phyloP scores from a whole-genome alignment of 30 jellyfish, hydroid and myxozoan genomes.

The Hydra vulgaris region DNA sequence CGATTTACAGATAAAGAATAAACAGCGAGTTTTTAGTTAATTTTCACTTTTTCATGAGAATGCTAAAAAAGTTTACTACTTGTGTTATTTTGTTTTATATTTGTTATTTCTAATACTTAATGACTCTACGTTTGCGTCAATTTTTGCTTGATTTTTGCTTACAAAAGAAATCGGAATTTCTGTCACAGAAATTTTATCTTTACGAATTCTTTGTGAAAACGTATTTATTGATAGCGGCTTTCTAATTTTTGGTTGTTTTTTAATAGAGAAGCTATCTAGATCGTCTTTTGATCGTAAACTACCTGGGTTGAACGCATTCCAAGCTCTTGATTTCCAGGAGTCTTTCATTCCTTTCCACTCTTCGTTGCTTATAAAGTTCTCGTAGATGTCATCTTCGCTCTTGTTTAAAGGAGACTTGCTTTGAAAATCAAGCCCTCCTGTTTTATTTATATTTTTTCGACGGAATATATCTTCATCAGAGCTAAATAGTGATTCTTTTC shows the following conservation, averaged over 20 bases:
- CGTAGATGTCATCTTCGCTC: slow-evolving; percentile 1
- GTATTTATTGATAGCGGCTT: neutral
- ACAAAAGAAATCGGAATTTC: neutral
- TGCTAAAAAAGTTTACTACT: no score
- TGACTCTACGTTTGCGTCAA: neutral
- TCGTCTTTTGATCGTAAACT: neutral
- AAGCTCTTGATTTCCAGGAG: neutral
- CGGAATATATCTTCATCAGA: neutral
- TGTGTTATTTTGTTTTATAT: no score
- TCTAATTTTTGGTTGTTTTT: slow-evolving; percentile 2
- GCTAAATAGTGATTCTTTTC: neutral
- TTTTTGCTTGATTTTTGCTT: no score
- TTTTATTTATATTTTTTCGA: neutral
- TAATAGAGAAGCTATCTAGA: neutral
- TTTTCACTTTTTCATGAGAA: no score
- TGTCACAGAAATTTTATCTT: neutral
- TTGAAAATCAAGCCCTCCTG: neutral
- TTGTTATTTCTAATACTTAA: no score
- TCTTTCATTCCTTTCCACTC: slow-evolving; percentile 1
- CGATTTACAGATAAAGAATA: no score
- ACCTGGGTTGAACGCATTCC: neutral
- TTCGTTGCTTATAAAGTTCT: neutral
- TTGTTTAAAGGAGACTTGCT: neutral
- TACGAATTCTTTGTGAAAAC: neutral
- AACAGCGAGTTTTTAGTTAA: no score